These are phyloP conservation scores for Sminthopsis crassicaudata DNA, from an alignment of 2,113 vertebrate genomes.

Conservation along the genomic window DNA sequence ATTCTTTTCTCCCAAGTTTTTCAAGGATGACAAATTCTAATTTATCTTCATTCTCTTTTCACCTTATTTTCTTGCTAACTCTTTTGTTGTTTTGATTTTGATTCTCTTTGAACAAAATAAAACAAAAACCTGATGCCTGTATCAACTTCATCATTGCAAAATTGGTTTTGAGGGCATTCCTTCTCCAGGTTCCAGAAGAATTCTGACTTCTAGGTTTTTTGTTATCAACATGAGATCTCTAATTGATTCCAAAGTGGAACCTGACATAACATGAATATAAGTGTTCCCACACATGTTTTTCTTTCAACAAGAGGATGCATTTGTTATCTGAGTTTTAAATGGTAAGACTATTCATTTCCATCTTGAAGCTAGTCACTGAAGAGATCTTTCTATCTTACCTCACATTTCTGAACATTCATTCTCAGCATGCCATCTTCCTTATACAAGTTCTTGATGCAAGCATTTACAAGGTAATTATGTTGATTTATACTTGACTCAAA, in stretches of 20 bases:
- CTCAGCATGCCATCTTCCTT: not conserved
- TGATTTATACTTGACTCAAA: not conserved
- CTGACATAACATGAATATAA: not conserved
- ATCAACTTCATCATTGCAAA: not conserved
- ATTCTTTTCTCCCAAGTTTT: not conserved
- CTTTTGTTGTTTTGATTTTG: not conserved
- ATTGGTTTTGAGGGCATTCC: not conserved
- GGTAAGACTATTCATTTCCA: not conserved
- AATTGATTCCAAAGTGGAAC: not conserved
- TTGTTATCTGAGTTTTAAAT: not conserved
- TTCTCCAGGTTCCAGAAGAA: not conserved
- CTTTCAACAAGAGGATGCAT: no score
- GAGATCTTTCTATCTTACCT: not conserved
- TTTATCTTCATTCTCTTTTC: not conserved
- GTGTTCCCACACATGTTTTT: not conserved
- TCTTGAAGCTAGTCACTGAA: not conserved
- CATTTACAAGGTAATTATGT: not conserved
- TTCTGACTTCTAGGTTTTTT: not conserved
- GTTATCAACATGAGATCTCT: not conserved
- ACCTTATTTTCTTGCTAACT: accelerated
- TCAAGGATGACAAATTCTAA: not conserved
- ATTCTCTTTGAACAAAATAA: not conserved
- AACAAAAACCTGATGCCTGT: not conserved
- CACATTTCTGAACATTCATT: not conserved
- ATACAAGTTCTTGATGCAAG: not conserved